These are phyloP conservation scores for Lucinisca nassula DNA, from an alignment of 2,888 invertebrate genomes.

Conservation along the genomic window DNA sequence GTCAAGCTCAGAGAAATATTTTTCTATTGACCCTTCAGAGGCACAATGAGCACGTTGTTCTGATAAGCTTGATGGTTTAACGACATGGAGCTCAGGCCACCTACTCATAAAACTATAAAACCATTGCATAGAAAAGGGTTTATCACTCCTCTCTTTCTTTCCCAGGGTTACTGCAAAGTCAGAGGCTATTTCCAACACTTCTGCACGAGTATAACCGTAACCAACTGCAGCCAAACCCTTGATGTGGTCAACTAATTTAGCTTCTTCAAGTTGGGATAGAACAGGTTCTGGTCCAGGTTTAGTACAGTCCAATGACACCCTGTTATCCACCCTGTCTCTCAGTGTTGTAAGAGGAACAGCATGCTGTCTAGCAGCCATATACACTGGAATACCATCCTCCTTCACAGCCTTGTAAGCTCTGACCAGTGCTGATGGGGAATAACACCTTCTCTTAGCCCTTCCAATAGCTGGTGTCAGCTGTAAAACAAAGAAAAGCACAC, in stretches of 20 bases:
- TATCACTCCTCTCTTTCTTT: neutral
- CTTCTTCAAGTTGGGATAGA: slow-evolving; percentile 31
- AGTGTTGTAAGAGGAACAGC: slow-evolving; percentile 30
- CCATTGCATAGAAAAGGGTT: neutral
- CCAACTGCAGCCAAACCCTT: slow-evolving; percentile 37
- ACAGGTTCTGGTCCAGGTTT: slow-evolving; percentile 18
- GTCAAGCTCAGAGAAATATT: slow-evolving; percentile 22
- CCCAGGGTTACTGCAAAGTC: slow-evolving; percentile 19
- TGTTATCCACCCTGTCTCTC: slow-evolving; percentile 14
- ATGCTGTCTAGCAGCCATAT: slow-evolving; percentile 15
- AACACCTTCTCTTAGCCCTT: too few relatives aligned
- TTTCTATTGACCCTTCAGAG: neutral
- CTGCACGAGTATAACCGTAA: slow-evolving; percentile 34
- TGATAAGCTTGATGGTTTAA: slow-evolving; percentile 13
- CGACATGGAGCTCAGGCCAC: slow-evolving; percentile 41
- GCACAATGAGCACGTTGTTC: neutral
- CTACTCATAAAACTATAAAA: neutral
- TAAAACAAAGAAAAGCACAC: too few relatives aligned
- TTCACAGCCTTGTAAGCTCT: too few relatives aligned
- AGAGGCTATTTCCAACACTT: slow-evolving; percentile 24
- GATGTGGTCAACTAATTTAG: slow-evolving; percentile 28
- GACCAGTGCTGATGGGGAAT: too few relatives aligned
- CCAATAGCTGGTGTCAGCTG: too few relatives aligned
- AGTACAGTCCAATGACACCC: neutral
- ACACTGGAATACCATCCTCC: neutral